A percentile compares a stretch with the other conserved stretches of the same genome.
phyloP scores from a whole-genome alignment of 2,113 vertebrate genomes.

The Leucosticte australis region DNA sequence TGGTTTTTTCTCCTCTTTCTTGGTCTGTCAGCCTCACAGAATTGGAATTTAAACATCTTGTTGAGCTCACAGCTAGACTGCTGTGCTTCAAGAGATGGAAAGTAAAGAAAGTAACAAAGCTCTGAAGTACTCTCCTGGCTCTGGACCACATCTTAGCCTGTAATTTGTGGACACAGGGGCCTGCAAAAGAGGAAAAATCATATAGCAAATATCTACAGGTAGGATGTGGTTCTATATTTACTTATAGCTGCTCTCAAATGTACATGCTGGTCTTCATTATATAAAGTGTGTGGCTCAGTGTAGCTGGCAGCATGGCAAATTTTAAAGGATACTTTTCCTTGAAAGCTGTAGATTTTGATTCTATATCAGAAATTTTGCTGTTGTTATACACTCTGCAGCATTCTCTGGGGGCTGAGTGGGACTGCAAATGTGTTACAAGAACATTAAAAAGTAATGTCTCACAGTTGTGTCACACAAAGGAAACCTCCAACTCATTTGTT shows the following conservation, averaged over 20 bases:
- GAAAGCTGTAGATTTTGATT: background rate
- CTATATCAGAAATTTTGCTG: background rate
- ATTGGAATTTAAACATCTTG: conserved; percentile 1
- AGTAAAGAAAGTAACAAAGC: background rate
- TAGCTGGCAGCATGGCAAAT: background rate
- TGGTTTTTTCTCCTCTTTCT: background rate
- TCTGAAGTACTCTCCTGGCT: background rate
- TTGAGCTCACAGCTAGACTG: background rate
- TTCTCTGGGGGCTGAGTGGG: background rate
- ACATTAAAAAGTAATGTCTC: background rate
- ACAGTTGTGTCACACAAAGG: background rate
- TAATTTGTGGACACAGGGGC: background rate
- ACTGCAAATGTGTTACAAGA: background rate
- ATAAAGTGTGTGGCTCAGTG: background rate
- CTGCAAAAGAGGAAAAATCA: background rate
- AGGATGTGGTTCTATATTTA: background rate
- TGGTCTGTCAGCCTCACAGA: background rate
- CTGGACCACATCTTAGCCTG: background rate
- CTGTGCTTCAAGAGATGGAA: background rate
- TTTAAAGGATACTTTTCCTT: background rate
- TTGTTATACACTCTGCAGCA: background rate
- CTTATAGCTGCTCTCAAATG: conserved; percentile 10
- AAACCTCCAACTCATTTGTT: background rate
- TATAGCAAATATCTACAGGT: background rate
- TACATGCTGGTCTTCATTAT: background rate